phyloP scores from a whole-genome alignment of 2,888 invertebrate genomes.

The Stramonita haemastoma region DNA sequence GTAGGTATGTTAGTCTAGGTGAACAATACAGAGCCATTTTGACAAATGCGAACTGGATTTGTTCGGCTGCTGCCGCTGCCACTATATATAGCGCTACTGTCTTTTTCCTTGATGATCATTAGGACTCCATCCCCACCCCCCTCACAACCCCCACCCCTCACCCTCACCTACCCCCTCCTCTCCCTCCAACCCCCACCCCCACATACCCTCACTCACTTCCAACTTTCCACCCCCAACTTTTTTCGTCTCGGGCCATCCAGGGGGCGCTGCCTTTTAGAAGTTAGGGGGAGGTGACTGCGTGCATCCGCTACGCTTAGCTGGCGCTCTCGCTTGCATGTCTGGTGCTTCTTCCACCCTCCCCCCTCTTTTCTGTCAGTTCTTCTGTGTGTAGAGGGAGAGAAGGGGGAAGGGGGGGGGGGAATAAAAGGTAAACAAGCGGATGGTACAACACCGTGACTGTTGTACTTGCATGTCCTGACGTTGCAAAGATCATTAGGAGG shows the following conservation, averaged over 20 bases:
- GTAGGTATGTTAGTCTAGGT: too few relatives aligned
- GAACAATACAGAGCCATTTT: neutral
- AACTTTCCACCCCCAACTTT: too few relatives aligned
- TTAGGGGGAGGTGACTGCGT: neutral
- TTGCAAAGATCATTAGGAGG: neutral
- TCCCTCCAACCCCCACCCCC: too few relatives aligned
- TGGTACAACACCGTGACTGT: neutral
- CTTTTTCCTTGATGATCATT: slow-evolving; percentile 11
- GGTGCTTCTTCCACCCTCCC: neutral
- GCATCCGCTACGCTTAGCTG: slow-evolving; percentile 10
- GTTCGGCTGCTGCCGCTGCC: neutral
- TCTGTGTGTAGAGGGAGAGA: too few relatives aligned
- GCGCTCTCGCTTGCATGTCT: neutral
- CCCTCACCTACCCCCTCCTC: too few relatives aligned
- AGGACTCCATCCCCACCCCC: neutral
- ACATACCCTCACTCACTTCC: too few relatives aligned
- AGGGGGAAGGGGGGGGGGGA: neutral
- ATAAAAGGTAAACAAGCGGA: neutral
- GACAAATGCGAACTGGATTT: neutral
- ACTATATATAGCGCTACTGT: neutral
- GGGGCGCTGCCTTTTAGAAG: slow-evolving; percentile 3
- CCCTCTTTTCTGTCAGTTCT: neutral
- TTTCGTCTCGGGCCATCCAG: neutral
- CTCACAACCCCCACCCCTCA: too few relatives aligned
- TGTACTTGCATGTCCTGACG: neutral